These are phyloP conservation scores for Colistium nudipinnis DNA, from an alignment of 2,113 vertebrate species.

Conservation along the genomic window DNA sequence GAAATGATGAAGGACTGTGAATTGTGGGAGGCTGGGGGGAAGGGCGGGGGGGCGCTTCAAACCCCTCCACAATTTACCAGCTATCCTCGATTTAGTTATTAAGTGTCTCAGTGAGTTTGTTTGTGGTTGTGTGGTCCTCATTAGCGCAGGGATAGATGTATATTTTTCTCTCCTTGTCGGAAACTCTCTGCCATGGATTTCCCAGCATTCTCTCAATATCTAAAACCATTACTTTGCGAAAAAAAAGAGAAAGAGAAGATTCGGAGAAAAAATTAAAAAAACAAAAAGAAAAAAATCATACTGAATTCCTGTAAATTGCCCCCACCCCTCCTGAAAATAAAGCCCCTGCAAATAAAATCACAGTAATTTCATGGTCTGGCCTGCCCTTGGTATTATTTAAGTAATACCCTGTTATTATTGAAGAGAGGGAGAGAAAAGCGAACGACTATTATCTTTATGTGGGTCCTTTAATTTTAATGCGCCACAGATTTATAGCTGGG, in stretches of 20 bases:
- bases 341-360: conserved; percentile 78
- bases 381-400: conserved; percentile 84
- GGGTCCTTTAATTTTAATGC: conserved; percentile 89
- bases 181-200: conserved; percentile 24
- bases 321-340: conserved; percentile 49
- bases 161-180: conserved; percentile 18
- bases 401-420: conserved; percentile 88
- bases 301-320: conserved; percentile 78
- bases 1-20: conserved; percentile 51
- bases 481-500: conserved; percentile 86
- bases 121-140: conserved; percentile 78
- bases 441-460: conserved; percentile 88
- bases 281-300: conserved; percentile 51
- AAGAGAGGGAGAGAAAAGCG: conserved; percentile 78
- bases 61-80: conserved; percentile 41
- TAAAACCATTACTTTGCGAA: conserved; percentile 44
- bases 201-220: conserved; percentile 48
- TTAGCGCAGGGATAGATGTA: conserved; percentile 40
- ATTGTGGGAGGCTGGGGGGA: neutral
- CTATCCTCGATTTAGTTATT: conserved; percentile 70
- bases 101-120: conserved; percentile 58
- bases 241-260: conserved; percentile 51
- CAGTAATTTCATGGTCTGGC: conserved; percentile 82
- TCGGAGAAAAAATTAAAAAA: conserved; percentile 52
- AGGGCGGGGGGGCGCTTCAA: conserved; percentile 40